These are phyloP conservation scores for Drosophila busckii DNA, from an alignment of 1,140 invertebrate species.

Conservation along the genomic window DNA sequence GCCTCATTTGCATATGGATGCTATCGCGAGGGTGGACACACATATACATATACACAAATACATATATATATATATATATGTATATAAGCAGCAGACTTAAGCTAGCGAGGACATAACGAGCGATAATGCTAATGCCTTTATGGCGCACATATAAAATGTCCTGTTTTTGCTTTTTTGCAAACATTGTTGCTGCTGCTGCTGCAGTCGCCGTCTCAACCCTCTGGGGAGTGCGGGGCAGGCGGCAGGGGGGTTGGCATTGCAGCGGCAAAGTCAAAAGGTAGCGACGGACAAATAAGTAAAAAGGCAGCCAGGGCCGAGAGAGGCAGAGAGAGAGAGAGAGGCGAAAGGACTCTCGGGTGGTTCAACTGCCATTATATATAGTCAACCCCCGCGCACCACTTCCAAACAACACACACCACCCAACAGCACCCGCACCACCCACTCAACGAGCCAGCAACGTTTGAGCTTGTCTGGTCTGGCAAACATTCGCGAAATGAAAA, in stretches of 20 bases:
- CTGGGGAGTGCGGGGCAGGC: not conserved
- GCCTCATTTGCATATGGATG: constrained; percentile 73
- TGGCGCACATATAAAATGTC: constrained; percentile 74
- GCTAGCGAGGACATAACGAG: constrained; percentile 65
- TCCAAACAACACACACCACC: constrained; percentile 2
- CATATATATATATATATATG: not conserved
- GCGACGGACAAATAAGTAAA: not conserved
- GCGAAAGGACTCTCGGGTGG: constrained; percentile 4
- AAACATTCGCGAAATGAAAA: constrained; percentile 66
- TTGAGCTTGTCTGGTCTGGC: constrained; percentile 21
- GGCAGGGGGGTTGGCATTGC: not conserved
- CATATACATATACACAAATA: not conserved
- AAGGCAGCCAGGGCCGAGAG: constrained; percentile 18
- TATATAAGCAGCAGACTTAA: not conserved
- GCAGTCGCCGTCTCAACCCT: constrained; percentile 12
- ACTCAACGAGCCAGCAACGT: too few species aligned
- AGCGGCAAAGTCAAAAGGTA: not conserved
- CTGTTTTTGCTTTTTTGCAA: constrained; percentile 53
- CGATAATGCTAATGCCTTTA: constrained; percentile 78
- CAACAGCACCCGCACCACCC: too few species aligned
- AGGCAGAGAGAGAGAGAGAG: not conserved
- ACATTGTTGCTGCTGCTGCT: constrained; percentile 59
- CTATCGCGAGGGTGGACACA: too few species aligned
- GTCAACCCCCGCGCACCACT: too few species aligned
- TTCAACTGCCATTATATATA: constrained; percentile 40